These are phyloP conservation scores for Trogon melanurus DNA, from an alignment of 2,113 vertebrate species.

Conservation along the genomic window DNA sequence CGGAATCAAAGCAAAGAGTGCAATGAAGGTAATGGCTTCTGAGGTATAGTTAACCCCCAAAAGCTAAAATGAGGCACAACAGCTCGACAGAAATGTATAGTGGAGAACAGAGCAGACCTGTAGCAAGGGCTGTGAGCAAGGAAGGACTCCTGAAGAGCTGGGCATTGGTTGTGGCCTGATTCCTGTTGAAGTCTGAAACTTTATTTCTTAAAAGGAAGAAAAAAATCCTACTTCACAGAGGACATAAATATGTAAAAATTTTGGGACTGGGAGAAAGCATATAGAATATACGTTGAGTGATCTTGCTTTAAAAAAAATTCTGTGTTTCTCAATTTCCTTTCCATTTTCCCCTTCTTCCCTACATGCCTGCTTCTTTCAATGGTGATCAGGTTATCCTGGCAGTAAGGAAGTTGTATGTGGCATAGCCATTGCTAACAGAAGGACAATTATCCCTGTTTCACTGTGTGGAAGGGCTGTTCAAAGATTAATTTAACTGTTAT, in stretches of 20 bases:
- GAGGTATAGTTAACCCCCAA: background rate
- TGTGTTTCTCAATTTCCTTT: background rate
- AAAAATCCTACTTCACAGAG: background rate
- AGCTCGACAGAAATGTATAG: background rate
- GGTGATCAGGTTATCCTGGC: background rate
- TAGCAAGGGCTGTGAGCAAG: background rate
- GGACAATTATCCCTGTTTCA: background rate
- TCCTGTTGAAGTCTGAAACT: background rate
- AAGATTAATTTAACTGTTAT: background rate
- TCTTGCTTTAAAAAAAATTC: background rate
- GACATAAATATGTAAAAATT: background rate
- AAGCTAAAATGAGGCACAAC: background rate
- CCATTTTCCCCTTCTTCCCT: background rate
- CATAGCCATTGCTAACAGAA: background rate
- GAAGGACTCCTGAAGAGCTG: background rate
- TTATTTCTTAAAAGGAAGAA: background rate
- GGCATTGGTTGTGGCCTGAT: background rate
- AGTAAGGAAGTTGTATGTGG: background rate
- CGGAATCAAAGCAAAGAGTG: background rate
- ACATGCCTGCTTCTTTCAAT: background rate
- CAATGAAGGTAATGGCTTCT: background rate
- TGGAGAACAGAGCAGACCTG: background rate
- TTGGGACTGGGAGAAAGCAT: background rate
- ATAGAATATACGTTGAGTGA: background rate
- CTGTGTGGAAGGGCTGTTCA: background rate